These are phyloP conservation scores for Pogona vitticeps DNA, from an alignment of 2,113 vertebrate species.

Conservation along the genomic window DNA sequence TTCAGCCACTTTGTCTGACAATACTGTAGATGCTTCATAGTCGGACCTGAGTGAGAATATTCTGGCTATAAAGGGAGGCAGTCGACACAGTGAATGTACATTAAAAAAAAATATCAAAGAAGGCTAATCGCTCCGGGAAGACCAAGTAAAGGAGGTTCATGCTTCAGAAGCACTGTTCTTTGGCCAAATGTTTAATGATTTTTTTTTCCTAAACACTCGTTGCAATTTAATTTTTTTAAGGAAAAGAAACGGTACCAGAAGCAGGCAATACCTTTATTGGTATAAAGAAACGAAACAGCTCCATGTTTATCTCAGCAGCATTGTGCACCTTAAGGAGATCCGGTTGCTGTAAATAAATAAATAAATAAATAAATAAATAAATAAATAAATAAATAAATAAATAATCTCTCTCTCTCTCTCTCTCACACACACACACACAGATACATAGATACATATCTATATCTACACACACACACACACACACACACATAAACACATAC, in stretches of 20 bases:
- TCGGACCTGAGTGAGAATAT: constrained; percentile 66
- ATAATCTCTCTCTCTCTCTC: no score
- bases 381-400: no score
- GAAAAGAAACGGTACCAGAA: not conserved
- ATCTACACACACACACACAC: no score
- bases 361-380: no score
- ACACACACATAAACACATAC: no score
- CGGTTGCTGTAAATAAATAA: no score
- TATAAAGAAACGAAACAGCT: not conserved
- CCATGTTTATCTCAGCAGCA: not conserved
- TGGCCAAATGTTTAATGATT: not conserved
- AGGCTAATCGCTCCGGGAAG: constrained; percentile 50
- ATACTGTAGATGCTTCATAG: constrained; percentile 53
- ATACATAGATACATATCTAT: no score
- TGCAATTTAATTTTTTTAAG: not conserved
- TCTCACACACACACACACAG: no score
- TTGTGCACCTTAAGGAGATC: not conserved
- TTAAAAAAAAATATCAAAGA: constrained; percentile 39
- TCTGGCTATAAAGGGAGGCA: constrained; percentile 64
- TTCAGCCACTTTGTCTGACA: constrained; percentile 1
- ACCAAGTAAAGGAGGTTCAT: constrained; percentile 23
- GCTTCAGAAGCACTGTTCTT: not conserved
- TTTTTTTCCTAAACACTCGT: not conserved
- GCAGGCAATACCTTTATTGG: no score
- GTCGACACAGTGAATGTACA: constrained; percentile 73